phyloP scores from a whole-genome alignment of 2,113 vertebrate species.

The Ochotona princeps region DNA sequence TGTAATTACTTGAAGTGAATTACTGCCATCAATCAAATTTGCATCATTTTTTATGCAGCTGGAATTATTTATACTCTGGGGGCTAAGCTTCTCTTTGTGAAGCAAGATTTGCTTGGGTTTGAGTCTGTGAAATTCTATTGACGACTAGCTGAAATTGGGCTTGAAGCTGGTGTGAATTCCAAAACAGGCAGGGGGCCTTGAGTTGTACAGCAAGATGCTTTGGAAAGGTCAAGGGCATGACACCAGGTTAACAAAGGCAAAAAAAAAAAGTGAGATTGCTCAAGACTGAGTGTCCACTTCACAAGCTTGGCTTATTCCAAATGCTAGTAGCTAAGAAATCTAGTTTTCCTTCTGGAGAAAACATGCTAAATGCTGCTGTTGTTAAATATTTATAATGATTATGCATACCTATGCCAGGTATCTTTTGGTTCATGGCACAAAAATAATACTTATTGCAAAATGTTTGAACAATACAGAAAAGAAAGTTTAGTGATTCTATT shows the following conservation, averaged over 20 bases:
- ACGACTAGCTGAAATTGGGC: background rate
- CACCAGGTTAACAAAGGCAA: background rate
- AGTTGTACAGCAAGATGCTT: background rate
- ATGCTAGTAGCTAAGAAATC: background rate
- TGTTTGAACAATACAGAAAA: background rate
- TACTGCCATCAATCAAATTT: background rate
- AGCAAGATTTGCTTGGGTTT: background rate
- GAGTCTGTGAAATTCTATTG: background rate
- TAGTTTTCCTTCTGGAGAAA: slow-evolving; percentile 24
- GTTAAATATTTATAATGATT: background rate
- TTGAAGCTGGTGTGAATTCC: background rate
- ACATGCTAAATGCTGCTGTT: background rate
- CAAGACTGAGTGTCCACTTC: background rate
- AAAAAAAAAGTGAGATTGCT: background rate
- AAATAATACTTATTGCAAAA: background rate
- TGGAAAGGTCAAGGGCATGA: background rate
- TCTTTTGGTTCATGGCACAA: background rate
- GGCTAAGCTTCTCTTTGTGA: background rate
- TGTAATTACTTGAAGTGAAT: background rate
- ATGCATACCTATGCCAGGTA: background rate
- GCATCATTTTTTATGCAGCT: background rate
- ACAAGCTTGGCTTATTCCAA: background rate
- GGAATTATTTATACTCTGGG: background rate
- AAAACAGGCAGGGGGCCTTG: background rate
- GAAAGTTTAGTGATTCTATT: background rate